Evolutionary conservation across 1,140 invertebrate genomes (phyloP).

Genomic region (Aplysia californica): DNA sequence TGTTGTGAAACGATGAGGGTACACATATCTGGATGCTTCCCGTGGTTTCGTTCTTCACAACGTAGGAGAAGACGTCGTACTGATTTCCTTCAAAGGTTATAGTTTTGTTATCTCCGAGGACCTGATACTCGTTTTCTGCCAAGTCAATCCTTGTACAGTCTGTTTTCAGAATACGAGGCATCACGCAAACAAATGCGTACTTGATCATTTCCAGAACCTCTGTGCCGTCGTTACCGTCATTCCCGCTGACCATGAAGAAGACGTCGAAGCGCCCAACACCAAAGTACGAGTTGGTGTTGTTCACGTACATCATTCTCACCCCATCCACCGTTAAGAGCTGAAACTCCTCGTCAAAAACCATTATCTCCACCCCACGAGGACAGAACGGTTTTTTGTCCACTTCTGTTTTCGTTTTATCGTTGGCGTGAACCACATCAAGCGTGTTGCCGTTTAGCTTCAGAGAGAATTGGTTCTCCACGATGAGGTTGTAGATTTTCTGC

Average conservation of each 20-base stretch:
- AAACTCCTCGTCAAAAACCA: slow-evolving; percentile 15
- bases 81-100: slow-evolving; percentile 41
- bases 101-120: slow-evolving; percentile 37
- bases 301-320: slow-evolving; percentile 36
- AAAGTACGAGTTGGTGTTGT: slow-evolving; percentile 47
- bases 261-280: slow-evolving; percentile 53
- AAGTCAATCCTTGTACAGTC: slow-evolving; percentile 66
- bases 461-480: slow-evolving; percentile 41
- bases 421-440: slow-evolving; percentile 31
- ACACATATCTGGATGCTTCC: slow-evolving; percentile 48
- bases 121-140: slow-evolving; percentile 63
- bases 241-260: slow-evolving; percentile 43
- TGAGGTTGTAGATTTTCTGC: slow-evolving; percentile 39
- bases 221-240: slow-evolving; percentile 30
- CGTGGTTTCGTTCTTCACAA: slow-evolving; percentile 37
- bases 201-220: slow-evolving; percentile 29
- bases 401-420: slow-evolving; percentile 18
- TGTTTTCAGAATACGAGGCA: slow-evolving; percentile 48
- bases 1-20: slow-evolving; percentile 31
- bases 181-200: slow-evolving; percentile 50
- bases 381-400: slow-evolving; percentile 14
- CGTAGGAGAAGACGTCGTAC: slow-evolving; percentile 45
- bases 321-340: not conserved
- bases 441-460: slow-evolving; percentile 48
- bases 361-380: slow-evolving; percentile 7